phyloP scores from a whole-genome alignment of 1,140 invertebrate species.

The Aphelinus certus region DNA sequence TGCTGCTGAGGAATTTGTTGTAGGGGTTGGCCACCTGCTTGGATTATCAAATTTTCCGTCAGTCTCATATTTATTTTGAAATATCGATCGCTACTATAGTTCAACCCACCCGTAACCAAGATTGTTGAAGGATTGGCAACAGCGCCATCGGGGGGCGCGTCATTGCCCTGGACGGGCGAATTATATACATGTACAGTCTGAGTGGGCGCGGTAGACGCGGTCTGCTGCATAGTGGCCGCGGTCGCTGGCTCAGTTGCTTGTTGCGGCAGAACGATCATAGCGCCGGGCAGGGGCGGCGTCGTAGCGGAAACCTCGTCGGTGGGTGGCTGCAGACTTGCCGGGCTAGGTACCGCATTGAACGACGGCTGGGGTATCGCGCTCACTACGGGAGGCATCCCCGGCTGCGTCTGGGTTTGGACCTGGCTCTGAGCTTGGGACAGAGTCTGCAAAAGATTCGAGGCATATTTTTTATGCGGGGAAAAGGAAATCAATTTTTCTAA shows the following conservation, averaged over 20 bases:
- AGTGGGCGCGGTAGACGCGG: conserved; percentile 19
- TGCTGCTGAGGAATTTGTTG: background rate
- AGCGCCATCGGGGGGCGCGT: conserved; percentile 36
- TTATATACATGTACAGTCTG: conserved; percentile 48
- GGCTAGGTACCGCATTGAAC: no score
- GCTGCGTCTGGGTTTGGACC: no score
- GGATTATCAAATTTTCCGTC: no score
- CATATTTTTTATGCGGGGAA: no score
- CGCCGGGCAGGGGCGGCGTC: conserved; percentile 57
- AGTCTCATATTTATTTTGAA: no score
- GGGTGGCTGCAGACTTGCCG: background rate
- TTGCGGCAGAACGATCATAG: background rate
- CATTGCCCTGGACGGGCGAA: conserved; percentile 46
- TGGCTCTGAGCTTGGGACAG: no score
- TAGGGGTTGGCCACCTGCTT: no score
- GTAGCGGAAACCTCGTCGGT: conserved; percentile 47
- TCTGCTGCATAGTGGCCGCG: background rate
- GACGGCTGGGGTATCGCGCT: no score
- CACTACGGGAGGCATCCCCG: no score
- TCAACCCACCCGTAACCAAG: conserved; percentile 28
- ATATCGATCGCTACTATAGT: no score
- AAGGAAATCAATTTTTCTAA: no score
- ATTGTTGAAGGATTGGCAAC: conserved; percentile 40
- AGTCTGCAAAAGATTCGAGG: no score
- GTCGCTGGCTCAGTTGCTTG: conserved; percentile 2